Evolutionary conservation across 2,113 vertebrate species (phyloP).

Genomic region (Ginglymostoma cirratum): DNA sequence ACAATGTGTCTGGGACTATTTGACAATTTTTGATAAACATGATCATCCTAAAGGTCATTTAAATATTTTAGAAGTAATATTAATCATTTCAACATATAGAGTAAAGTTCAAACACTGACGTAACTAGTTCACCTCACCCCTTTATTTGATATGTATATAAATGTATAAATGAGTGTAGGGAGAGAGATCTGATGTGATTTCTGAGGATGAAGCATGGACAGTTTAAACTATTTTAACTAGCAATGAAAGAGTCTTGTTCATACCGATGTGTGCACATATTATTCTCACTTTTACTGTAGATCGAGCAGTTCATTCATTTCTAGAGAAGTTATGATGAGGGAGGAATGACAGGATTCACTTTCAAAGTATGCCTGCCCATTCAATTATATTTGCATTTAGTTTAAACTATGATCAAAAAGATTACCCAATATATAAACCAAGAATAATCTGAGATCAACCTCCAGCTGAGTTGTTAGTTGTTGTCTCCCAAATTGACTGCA

Average conservation of each 20-base stretch:
- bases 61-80: not conserved
- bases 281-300: not conserved
- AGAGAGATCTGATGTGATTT: not conserved
- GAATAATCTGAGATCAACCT: not conserved
- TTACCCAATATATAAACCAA: not conserved
- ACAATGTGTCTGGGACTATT: not conserved
- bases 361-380: not conserved
- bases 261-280: not conserved
- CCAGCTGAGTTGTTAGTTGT: not conserved
- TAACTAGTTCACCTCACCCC: not conserved
- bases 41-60: not conserved
- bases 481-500: not conserved
- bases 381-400: not conserved
- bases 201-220: not conserved
- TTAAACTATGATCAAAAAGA: not conserved
- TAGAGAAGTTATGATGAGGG: not conserved
- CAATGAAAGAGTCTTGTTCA: not conserved
- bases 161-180: not conserved
- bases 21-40: not conserved
- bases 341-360: not conserved
- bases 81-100: not conserved
- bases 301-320: not conserved
- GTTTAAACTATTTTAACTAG: not conserved
- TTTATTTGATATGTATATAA: not conserved
- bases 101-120: not conserved